A percentile compares a stretch with the other conserved stretches of the same genome.
These are phyloP conservation scores for Neoscelio sp. DNA, from an alignment of 2,888 invertebrate species.

Conservation along the genomic window DNA sequence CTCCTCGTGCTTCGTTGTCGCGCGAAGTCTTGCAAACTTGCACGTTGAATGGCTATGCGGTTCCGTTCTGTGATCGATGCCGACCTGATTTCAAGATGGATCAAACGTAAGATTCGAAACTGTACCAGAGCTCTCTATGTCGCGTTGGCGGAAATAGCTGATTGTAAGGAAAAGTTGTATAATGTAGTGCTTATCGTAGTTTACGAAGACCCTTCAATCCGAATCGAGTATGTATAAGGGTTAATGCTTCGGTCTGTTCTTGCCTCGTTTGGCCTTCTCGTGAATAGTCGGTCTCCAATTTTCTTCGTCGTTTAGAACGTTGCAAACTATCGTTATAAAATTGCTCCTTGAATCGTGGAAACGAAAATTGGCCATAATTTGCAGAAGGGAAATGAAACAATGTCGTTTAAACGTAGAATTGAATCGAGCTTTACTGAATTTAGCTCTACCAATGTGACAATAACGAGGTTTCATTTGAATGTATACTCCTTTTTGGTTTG, in stretches of 20 bases:
- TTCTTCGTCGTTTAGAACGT: slow-evolving; percentile 38
- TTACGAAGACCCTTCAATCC: slow-evolving; percentile 22
- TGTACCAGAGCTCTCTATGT: neutral
- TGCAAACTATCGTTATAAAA: slow-evolving; percentile 13
- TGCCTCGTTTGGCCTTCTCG: slow-evolving; percentile 13
- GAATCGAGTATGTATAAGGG: slow-evolving; percentile 6
- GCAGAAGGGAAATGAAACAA: slow-evolving; percentile 32
- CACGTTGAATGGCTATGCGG: too few species aligned
- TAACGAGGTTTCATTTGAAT: too few species aligned
- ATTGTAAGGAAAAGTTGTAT: slow-evolving; percentile 44
- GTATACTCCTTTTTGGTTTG: too few species aligned
- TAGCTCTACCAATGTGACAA: too few species aligned
- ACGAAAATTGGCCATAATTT: slow-evolving; percentile 24
- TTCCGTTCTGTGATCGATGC: neutral
- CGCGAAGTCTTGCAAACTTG: neutral
- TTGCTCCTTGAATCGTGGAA: slow-evolving; percentile 24
- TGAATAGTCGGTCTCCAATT: slow-evolving; percentile 38
- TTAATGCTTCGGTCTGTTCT: neutral
- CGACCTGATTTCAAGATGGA: neutral
- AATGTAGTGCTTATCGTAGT: slow-evolving; percentile 19
- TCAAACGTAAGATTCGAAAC: neutral
- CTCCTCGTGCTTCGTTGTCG: slow-evolving; percentile 7
- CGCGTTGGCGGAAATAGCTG: slow-evolving; percentile 33
- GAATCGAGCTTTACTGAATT: neutral
- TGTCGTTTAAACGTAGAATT: slow-evolving; percentile 1